phyloP scores from a whole-genome alignment of 1,140 invertebrate genomes.

The Scaptomyza graminum region DNA sequence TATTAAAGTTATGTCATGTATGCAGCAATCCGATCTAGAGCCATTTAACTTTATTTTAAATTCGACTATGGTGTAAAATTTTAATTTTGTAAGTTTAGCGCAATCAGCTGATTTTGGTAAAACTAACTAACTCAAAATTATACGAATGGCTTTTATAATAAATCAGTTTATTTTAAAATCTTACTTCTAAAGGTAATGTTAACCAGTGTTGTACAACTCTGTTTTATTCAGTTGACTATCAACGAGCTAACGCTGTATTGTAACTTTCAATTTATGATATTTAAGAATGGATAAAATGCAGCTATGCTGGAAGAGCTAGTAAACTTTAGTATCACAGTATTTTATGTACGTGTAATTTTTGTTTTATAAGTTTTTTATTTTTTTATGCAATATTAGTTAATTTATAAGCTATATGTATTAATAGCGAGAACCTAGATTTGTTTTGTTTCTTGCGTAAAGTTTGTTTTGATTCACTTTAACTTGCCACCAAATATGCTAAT shows the following conservation, averaged over 20 bases:
- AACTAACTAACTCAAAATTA: neutral
- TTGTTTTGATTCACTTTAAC: too few relatives aligned
- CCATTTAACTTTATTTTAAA: too few relatives aligned
- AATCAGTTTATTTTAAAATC: neutral
- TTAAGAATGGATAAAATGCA: conserved; percentile 84
- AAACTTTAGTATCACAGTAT: conserved; percentile 84
- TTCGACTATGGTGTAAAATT: too few relatives aligned
- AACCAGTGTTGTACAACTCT: conserved; percentile 9
- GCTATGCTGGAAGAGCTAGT: conserved; percentile 84
- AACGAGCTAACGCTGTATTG: conserved; percentile 10
- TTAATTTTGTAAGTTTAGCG: too few relatives aligned
- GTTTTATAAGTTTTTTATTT: conserved; percentile 54
- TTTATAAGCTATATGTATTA: too few relatives aligned
- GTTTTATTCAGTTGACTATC: conserved; percentile 16
- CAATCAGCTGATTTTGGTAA: too few relatives aligned
- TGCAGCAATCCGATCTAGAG: too few relatives aligned
- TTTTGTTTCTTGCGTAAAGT: too few relatives aligned
- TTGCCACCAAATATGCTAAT: too few relatives aligned
- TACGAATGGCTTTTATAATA: neutral
- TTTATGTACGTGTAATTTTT: conserved; percentile 83
- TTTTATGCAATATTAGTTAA: conserved; percentile 25
- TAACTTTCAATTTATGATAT: conserved; percentile 75
- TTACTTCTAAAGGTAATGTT: conserved; percentile 3
- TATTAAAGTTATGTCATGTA: too few relatives aligned
- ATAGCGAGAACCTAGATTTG: neutral